A percentile compares a stretch with the other conserved stretches of the same genome.
Conservation (phyloP, 2,797 vertebrate genomes). For the Propithecus deckenii region DNA sequence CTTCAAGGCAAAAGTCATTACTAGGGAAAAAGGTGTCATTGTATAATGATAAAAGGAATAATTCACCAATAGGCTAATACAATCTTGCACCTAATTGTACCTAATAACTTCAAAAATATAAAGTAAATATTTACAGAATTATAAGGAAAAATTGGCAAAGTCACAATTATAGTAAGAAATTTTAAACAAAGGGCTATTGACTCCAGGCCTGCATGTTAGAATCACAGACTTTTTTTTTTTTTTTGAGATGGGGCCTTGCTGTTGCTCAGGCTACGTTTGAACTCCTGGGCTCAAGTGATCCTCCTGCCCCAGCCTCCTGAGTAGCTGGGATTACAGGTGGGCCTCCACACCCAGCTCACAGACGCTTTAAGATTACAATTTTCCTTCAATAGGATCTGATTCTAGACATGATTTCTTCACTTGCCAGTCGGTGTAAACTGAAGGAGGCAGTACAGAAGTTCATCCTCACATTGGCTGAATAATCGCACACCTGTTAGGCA, state of each 20-base stretch:
- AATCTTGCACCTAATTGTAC: background rate
- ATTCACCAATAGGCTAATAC: background rate
- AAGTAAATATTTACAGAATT: background rate
- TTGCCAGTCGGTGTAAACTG: background rate
- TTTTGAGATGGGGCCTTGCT: background rate
- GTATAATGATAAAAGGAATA: background rate
- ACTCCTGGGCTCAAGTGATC: background rate
- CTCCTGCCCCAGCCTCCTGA: background rate
- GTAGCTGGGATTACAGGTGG: background rate
- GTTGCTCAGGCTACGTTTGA: background rate
- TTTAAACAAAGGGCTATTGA: background rate
- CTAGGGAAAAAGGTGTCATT: background rate
- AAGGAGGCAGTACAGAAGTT: background rate
- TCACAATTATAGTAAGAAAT: background rate
- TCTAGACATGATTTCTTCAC: background rate
- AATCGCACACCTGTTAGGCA: background rate
- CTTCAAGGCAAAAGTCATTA: background rate
- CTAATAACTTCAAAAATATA: background rate
- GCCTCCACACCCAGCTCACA: background rate
- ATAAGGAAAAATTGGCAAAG: background rate
- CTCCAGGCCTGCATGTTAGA: background rate
- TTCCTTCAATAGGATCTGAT: background rate
- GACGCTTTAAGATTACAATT: background rate
- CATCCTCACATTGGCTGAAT: background rate
- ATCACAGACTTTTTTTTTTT: background rate